These are phyloP conservation scores for Oreonectes daqikongensis DNA, from an alignment of 2,797 vertebrate species.

Conservation along the genomic window DNA sequence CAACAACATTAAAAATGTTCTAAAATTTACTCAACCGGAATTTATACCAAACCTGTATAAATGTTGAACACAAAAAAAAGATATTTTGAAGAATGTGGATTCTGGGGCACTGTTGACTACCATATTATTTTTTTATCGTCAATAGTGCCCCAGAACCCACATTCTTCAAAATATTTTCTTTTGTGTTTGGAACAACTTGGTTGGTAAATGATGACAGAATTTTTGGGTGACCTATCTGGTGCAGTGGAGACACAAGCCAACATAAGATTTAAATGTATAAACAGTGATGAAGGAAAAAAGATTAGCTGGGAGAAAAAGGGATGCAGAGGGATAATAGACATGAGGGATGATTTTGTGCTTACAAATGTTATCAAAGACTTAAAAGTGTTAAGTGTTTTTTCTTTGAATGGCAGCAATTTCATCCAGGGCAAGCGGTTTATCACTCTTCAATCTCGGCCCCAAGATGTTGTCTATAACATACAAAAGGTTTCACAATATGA, in stretches of 20 bases:
- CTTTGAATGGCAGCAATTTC: background rate
- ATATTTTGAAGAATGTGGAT: no score
- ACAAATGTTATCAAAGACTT: slow-evolving; percentile 1
- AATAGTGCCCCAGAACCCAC: no score
- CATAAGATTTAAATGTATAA: background rate
- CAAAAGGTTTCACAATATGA: slow-evolving; percentile 1
- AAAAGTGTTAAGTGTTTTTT: background rate
- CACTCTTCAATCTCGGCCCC: slow-evolving; percentile 3
- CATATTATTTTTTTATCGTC: no score
- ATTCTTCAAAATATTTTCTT: no score
- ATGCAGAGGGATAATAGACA: background rate
- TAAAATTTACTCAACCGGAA: no score
- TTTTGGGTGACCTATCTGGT: no score
- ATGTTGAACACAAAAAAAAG: no score
- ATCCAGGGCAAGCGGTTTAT: background rate
- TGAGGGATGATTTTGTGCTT: background rate
- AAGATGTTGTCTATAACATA: slow-evolving; percentile 14
- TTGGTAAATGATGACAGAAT: no score
- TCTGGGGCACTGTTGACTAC: no score
- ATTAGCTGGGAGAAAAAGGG: background rate
- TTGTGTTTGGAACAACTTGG: no score
- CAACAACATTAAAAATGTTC: no score
- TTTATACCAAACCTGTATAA: no score
- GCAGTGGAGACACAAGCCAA: background rate
- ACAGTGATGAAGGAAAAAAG: background rate